phyloP scores from a whole-genome alignment of 2,888 invertebrate species.

The Bedellia somnulentella region DNA sequence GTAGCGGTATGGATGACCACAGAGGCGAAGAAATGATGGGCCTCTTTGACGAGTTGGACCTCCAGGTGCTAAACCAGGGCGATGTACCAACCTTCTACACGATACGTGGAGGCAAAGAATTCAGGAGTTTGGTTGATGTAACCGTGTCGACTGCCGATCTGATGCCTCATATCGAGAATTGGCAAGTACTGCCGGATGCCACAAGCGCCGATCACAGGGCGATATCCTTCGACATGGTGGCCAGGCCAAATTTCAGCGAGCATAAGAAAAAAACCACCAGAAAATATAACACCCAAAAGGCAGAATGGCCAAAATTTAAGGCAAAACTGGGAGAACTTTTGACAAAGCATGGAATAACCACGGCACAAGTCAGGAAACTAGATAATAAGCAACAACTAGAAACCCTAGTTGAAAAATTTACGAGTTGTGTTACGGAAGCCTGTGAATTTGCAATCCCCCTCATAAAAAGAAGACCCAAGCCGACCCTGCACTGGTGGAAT shows the following conservation, averaged over 20 bases:
- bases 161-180: constrained; percentile 9
- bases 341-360: neutral
- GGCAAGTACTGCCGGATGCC: too few relatives aligned
- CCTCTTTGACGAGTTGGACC: constrained; percentile 9
- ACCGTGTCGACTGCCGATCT: constrained; percentile 9
- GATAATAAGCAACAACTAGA: neutral
- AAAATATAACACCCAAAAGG: constrained; percentile 12
- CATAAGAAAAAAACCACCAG: constrained; percentile 4
- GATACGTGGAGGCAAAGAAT: constrained; percentile 5
- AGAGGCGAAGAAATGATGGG: too few relatives aligned
- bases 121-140: constrained; percentile 11
- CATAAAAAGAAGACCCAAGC: neutral
- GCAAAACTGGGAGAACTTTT: neutral
- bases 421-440: neutral
- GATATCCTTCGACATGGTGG: constrained; percentile 3
- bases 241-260: neutral
- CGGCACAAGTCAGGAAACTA: neutral
- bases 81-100: constrained; percentile 10
- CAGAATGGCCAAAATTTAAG: constrained; percentile 2
- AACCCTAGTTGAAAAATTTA: neutral
- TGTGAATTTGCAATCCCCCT: neutral
- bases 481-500: constrained; percentile 5
- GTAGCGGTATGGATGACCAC: constrained; percentile 7
- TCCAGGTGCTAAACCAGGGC: constrained; percentile 12
- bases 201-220: constrained; percentile 9